Evolutionary conservation across 1,140 invertebrate species (phyloP), one percentile per base, ranked within the genome.

Genomic region (Geopemphigus sp.): DNA sequence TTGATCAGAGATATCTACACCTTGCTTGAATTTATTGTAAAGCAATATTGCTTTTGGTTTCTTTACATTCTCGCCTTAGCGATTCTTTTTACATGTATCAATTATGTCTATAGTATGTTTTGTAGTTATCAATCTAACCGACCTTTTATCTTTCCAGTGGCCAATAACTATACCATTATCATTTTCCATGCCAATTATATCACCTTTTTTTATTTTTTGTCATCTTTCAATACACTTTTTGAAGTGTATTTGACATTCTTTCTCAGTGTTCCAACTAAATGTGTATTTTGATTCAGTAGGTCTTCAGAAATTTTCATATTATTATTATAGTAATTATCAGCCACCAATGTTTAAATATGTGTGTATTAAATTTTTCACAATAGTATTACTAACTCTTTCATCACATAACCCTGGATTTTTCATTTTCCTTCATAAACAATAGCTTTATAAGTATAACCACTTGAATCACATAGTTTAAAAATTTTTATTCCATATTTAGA

Each of bases 21-120:
- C n/a, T n/a, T n/a, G n/a, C n/a, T 86, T 86, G n/a, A 83, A 82
- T 80, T 82, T 83, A 82, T 86, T 86, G 80, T 86, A 85, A 78
- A 84, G 84, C 5, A 85, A 54, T 70, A 85, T 81, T 19, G 85
- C 83, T 83, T 83, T 81, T 74, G 84, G 83, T 81, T 85, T 85
- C 56, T 39, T 63, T 53, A 76, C 70, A 61, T 78, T 73, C 47
- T 59, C 50, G 11, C 73, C 80, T 50, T 80, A 80, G 53, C 39
- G 63, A 61, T 80, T 81, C 24, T 76, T 80, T 61, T 61, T 61
- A 61, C 59, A 24, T 53, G 54, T 78, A 19, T 73, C 66, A 80
- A 81, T 64, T 72, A 70, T 68, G 24, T 82, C 26, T 80, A 74
- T 45, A 57, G 80, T 74, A 81, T 83, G 80, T 80, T 81, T 82